These are phyloP conservation scores for Vanacampus margaritifer DNA, from an alignment of 2,113 vertebrate genomes.

Conservation along the genomic window DNA sequence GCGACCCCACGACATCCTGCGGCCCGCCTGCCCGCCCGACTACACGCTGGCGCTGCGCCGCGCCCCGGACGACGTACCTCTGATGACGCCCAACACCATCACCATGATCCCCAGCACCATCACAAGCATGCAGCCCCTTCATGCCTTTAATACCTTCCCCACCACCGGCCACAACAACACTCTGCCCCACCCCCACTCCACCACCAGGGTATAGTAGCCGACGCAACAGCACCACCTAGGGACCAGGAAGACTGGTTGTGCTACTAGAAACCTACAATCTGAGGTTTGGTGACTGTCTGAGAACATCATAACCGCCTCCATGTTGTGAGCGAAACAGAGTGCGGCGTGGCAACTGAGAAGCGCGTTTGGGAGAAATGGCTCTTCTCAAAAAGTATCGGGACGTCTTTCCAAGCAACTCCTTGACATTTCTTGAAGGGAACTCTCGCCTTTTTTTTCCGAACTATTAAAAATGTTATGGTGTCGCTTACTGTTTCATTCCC, in stretches of 20 bases:
- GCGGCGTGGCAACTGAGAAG: slow-evolving; percentile 55
- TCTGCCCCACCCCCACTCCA: slow-evolving; percentile 88
- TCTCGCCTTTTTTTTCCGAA: slow-evolving; percentile 13
- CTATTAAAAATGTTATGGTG: slow-evolving; percentile 16
- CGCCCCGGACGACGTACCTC: slow-evolving; percentile 86
- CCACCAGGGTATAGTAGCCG: slow-evolving; percentile 85
- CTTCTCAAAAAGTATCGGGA: slow-evolving; percentile 33
- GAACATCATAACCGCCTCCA: slow-evolving; percentile 33
- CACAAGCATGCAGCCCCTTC: slow-evolving; percentile 83
- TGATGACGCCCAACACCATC: slow-evolving; percentile 87
- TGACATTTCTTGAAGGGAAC: slow-evolving; percentile 31
- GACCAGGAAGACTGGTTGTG: slow-evolving; percentile 55
- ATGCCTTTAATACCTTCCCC: slow-evolving; percentile 85
- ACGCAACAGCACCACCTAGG: slow-evolving; percentile 34
- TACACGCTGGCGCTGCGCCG: slow-evolving; percentile 87
- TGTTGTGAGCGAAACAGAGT: slow-evolving; percentile 44
- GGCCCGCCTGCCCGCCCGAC: slow-evolving; percentile 87
- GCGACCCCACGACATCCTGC: slow-evolving; percentile 83
- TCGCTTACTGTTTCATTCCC: slow-evolving; percentile 36
- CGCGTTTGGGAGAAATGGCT: slow-evolving; percentile 31
- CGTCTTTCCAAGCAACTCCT: slow-evolving; percentile 37
- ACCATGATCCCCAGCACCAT: slow-evolving; percentile 90
- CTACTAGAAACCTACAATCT: slow-evolving; percentile 19
- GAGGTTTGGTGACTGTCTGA: slow-evolving; percentile 49
- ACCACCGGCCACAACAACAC: slow-evolving; percentile 84